Conservation (phyloP, 2,113 vertebrate genomes). For the Ptychochromis oligacanthus region DNA sequence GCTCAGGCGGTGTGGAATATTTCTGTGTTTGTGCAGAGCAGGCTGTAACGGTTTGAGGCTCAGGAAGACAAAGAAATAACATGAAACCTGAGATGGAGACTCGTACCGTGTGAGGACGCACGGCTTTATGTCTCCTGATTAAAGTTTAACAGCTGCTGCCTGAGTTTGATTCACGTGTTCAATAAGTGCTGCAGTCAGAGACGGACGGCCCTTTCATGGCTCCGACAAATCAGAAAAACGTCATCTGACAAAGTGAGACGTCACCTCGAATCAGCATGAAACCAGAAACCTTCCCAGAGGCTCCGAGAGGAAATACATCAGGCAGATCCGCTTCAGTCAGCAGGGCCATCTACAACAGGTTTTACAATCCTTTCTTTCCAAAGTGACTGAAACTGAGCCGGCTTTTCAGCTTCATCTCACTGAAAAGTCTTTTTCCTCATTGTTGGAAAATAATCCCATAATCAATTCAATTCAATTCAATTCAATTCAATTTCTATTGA, state of each 20-base stretch:
- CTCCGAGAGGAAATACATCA: not conserved
- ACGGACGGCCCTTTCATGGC: not conserved
- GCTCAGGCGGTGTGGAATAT: accelerated
- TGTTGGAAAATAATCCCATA: not conserved
- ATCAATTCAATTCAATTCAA: too few species aligned
- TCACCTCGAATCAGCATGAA: not conserved
- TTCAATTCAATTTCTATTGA: too few species aligned
- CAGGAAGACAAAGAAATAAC: not conserved
- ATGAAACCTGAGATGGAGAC: not conserved
- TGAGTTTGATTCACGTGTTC: too few species aligned
- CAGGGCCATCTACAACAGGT: accelerated
- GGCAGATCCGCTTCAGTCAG: not conserved
- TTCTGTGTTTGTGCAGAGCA: too few species aligned
- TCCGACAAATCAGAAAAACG: not conserved
- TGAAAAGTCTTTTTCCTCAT: too few species aligned
- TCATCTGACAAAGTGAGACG: not conserved
- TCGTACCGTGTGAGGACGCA: not conserved
- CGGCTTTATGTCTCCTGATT: not conserved
- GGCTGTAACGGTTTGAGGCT: too few species aligned
- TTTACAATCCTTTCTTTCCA: not conserved
- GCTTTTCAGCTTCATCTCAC: too few species aligned
- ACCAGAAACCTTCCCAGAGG: too few species aligned
- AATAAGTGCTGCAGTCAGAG: not conserved
- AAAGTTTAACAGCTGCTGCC: not conserved
- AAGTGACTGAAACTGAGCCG: too few species aligned